These are phyloP conservation scores for Sternotherus odoratus DNA, from an alignment of 2,797 vertebrate genomes.

Conservation along the genomic window DNA sequence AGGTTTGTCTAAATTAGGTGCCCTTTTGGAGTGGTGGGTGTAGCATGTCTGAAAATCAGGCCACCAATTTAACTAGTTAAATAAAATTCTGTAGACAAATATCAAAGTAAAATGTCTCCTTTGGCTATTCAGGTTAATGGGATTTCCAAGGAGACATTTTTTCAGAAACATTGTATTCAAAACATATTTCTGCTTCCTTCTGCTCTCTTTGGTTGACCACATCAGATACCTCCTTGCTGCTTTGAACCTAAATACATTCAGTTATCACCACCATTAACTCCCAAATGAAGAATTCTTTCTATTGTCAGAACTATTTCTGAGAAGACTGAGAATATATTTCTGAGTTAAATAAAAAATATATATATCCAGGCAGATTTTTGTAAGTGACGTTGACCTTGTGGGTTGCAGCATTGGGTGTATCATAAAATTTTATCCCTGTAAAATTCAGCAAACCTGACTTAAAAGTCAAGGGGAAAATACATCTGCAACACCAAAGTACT, in stretches of 20 bases:
- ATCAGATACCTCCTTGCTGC: not conserved
- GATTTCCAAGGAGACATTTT: not conserved
- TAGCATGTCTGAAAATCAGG: not conserved
- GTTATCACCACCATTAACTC: not conserved
- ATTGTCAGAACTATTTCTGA: not conserved
- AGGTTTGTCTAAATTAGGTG: not conserved
- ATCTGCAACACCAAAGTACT: not conserved
- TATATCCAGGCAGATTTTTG: not conserved
- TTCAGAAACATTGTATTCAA: conserved; percentile 15
- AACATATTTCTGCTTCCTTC: conserved; percentile 17
- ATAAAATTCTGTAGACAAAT: conserved; percentile 19
- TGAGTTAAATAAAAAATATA: not conserved
- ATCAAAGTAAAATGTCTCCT: conserved; percentile 4
- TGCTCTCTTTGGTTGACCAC: not conserved
- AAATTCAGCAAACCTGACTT: not conserved
- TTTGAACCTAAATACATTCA: not conserved
- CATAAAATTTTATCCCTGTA: not conserved
- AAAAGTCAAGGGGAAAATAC: not conserved
- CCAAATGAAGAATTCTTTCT: not conserved
- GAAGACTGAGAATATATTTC: not conserved
- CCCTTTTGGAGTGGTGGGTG: not conserved
- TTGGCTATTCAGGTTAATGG: conserved; percentile 29
- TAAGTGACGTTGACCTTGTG: not conserved
- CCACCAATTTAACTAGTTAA: not conserved
- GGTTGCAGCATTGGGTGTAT: not conserved